Conservation (phyloP, 2,113 vertebrate genomes). For the Lycocorax pyrrhopterus region DNA sequence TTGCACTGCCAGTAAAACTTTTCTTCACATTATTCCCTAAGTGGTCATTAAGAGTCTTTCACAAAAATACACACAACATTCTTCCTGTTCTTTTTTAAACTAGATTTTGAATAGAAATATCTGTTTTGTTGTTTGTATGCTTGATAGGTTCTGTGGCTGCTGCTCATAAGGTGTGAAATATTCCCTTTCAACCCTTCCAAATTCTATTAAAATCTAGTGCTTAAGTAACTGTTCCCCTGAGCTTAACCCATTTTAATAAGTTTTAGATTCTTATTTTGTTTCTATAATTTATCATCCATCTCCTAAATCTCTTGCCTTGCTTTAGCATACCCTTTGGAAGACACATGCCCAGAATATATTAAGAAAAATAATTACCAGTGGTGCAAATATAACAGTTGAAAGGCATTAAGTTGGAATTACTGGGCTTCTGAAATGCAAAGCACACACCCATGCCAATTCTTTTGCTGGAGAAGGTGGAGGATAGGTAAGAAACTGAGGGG, state of each 20-base stretch:
- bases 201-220: not conserved
- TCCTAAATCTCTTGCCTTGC: not conserved
- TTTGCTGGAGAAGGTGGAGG: not conserved
- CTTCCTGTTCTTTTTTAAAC: not conserved
- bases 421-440: not conserved
- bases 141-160: not conserved
- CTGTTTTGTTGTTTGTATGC: not conserved
- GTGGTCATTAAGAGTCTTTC: not conserved
- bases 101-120: not conserved
- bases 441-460: not conserved
- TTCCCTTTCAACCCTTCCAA: not conserved
- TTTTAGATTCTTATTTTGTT: not conserved
- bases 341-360: not conserved
- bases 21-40: not conserved
- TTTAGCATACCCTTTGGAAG: not conserved
- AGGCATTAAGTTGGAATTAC: not conserved
- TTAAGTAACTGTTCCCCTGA: not conserved
- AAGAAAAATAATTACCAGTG: not conserved
- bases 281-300: not conserved
- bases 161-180: not conserved
- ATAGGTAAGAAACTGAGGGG: not conserved
- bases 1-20: not conserved
- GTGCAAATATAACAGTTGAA: not conserved
- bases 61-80: not conserved
- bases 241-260: not conserved